A percentile compares a stretch with the other conserved stretches of the same genome.
These are phyloP conservation scores for Epinotia demarniana DNA, from an alignment of 2,888 invertebrate genomes.

Conservation along the genomic window DNA sequence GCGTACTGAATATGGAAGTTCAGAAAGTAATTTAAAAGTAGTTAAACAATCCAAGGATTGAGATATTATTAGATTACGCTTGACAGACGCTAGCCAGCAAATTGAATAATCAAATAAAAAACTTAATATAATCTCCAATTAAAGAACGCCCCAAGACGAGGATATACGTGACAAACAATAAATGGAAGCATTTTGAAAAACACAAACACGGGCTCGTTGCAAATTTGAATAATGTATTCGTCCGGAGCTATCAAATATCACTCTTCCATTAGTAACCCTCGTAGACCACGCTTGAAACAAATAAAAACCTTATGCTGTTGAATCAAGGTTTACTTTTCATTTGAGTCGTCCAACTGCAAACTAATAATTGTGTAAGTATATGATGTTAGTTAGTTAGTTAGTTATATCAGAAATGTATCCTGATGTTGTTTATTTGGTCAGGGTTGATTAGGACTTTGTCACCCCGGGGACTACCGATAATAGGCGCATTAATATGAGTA, in stretches of 20 bases:
- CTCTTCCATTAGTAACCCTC: slow-evolving; percentile 73
- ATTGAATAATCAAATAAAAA: slow-evolving; percentile 28
- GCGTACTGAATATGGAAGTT: background rate
- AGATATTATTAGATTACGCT: background rate
- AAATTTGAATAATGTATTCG: slow-evolving; percentile 77
- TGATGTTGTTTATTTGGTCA: slow-evolving; percentile 62
- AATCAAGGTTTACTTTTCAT: slow-evolving; percentile 49
- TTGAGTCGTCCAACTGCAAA: slow-evolving; percentile 36
- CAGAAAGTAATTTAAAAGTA: background rate
- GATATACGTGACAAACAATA: slow-evolving; percentile 37
- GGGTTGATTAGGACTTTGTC: slow-evolving; percentile 38
- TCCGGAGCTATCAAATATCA: slow-evolving; percentile 74
- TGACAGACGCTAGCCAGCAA: slow-evolving; percentile 9
- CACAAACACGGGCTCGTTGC: slow-evolving; percentile 53
- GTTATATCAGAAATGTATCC: slow-evolving; percentile 56
- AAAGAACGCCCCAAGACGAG: slow-evolving; percentile 19
- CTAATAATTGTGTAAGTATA: slow-evolving; percentile 62
- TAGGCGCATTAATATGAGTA: slow-evolving; percentile 10
- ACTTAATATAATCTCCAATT: slow-evolving; percentile 19
- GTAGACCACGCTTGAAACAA: slow-evolving; percentile 50
- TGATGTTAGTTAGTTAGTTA: slow-evolving; percentile 59
- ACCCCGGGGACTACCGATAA: slow-evolving; percentile 16
- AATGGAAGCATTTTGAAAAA: slow-evolving; percentile 36
- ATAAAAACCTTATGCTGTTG: slow-evolving; percentile 4
- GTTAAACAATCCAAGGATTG: background rate